Evolutionary conservation across 2,797 vertebrate genomes (phyloP), one percentile per base, ranked within the genome.

Genomic region (Pangasius sanitwongsei): DNA sequence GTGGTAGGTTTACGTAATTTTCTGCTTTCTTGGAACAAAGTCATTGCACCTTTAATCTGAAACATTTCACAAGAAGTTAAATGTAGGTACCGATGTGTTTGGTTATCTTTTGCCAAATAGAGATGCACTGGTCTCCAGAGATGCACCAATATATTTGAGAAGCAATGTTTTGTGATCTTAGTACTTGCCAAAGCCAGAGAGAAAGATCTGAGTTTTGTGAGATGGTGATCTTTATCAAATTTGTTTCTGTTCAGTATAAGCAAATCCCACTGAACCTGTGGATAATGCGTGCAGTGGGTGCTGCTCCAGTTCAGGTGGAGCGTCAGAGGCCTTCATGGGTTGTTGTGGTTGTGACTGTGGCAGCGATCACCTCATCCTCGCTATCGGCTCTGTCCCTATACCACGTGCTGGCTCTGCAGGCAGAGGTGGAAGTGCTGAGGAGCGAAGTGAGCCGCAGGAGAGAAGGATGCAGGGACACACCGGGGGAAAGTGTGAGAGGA

Each of bases 381-480:
- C 94, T 98, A 85, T 97, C 97, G 82, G 96, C 95, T 89, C 87
- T 97, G 90, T 97, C 97, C 67, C 92, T 98, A 86, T 97, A 97
- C 94, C 96, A 97, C 37, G 95, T 98, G 91, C 90, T 96, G 92
- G 94, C 92, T 48, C 95, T 99, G 91, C 96, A 97, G 94, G 96
- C 96, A 1, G 98, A 99, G 93, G 95, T 99, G 86, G 95, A 96
- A 88, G 94, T 91, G 48, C 95, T 99, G 90, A 96, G 94, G 87
- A 95, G 91, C 0, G 95, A 98, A 89, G 90, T 95, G 55, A 91
- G 70, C 83, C 93, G 92, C 88, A 94, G 93, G 91, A 95, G 94
- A 92, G 94, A 94, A 80, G 95, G 96, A 75, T 90, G 90, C 69
- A 85, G 86, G 23, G 72, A 87, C 31, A 31, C 34, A 0, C 34